Percentiles rank a stretch among this genome's conserved stretches.
phyloP scores from a whole-genome alignment of 2,797 vertebrate genomes.

The Ctenopoma multispine region DNA sequence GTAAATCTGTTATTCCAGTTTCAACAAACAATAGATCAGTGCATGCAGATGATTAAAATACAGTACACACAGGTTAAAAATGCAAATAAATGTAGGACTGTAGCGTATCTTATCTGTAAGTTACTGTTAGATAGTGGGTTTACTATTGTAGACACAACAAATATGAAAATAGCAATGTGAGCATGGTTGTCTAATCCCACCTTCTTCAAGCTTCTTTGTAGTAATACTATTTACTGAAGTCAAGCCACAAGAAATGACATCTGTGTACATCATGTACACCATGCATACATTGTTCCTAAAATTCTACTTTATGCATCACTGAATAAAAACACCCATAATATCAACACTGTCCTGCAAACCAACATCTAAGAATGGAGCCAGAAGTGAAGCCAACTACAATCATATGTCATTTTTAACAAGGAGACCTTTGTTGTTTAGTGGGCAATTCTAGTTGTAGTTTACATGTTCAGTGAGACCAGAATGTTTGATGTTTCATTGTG shows the following conservation, averaged over 20 bases:
- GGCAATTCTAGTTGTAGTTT: slow-evolving; percentile 40
- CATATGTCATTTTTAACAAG: slow-evolving; percentile 34
- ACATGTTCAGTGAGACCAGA: slow-evolving; percentile 21
- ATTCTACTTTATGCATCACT: not conserved
- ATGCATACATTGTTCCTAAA: not conserved
- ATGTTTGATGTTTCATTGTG: slow-evolving; percentile 71
- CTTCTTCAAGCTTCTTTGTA: too few relatives aligned
- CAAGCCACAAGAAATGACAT: not conserved
- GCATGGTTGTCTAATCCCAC: too few relatives aligned
- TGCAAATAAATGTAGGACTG: not conserved
- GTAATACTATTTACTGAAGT: not conserved
- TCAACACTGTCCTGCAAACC: not conserved
- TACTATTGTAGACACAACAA: not conserved
- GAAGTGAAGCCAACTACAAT: slow-evolving; percentile 25
- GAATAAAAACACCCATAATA: not conserved
- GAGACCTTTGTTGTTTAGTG: slow-evolving; percentile 41
- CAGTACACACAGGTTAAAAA: not conserved
- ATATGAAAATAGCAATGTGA: too few relatives aligned
- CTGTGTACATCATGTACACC: not conserved
- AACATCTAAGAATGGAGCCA: slow-evolving; percentile 4
- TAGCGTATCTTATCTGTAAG: not conserved
- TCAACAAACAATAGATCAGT: not conserved
- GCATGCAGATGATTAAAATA: not conserved
- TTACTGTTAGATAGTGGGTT: not conserved
- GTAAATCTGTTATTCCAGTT: not conserved